These are phyloP conservation scores for Coracias cyanogaster DNA, from an alignment of 2,797 vertebrate species.

Conservation along the genomic window DNA sequence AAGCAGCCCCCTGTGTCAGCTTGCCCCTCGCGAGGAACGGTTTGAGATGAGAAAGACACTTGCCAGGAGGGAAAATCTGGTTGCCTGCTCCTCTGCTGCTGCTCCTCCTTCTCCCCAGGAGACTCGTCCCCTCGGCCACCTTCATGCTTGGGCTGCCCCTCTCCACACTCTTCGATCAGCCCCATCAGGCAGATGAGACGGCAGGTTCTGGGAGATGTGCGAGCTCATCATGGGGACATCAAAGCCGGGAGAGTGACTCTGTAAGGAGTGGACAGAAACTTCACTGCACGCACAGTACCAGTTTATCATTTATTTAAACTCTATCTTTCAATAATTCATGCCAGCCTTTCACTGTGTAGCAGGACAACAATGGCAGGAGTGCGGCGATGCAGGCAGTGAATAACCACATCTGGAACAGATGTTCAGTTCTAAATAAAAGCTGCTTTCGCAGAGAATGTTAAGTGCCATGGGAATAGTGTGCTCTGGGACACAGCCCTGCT, in stretches of 20 bases:
- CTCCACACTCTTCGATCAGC: conserved; percentile 77
- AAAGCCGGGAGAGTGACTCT: conserved; percentile 61
- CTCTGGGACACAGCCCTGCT: neutral
- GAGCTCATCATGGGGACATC: conserved; percentile 74
- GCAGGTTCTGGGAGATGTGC: conserved; percentile 8
- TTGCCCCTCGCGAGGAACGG: accelerated
- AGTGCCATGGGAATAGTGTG: neutral
- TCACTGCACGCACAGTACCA: neutral
- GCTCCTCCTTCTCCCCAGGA: conserved; percentile 65
- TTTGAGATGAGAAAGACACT: conserved; percentile 46
- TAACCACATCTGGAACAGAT: conserved; percentile 72
- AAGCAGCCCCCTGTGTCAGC: neutral
- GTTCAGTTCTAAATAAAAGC: conserved; percentile 57
- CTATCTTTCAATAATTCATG: conserved; percentile 68
- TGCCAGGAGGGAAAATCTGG: conserved; percentile 78
- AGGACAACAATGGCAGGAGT: conserved; percentile 38
- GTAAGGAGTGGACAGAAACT: conserved; percentile 72
- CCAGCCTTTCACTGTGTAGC: conserved; percentile 18
- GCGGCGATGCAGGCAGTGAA: conserved; percentile 4
- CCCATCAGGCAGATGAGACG: conserved; percentile 73
- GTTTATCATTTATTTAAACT: conserved; percentile 49
- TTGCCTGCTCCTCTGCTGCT: conserved; percentile 52
- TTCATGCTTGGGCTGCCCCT: conserved; percentile 74
- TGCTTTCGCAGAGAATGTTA: conserved; percentile 22
- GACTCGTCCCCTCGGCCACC: conserved; percentile 57